Base-by-base conservation (phyloP, 2,888 invertebrate species). In the Athalia cordata region DNA sequence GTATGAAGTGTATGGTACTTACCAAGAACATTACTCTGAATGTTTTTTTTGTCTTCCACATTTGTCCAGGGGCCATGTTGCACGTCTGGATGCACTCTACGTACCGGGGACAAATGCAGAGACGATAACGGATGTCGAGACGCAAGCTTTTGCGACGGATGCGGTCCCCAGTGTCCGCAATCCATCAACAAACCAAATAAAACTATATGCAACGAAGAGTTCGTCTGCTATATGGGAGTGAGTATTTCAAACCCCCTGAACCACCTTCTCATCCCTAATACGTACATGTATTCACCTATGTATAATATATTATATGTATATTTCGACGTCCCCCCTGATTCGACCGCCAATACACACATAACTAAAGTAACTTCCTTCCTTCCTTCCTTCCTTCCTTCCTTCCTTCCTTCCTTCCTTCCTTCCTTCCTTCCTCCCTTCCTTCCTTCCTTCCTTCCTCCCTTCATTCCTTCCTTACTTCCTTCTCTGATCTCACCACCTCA, bases 201-300 rank as follows among this genome's bases (percentile, higher is more conserved):
- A 89, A 97, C 98, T 3, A 95, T 97, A 80, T 99, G 99, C 91
- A 98, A 98, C 89, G 96, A 97, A 89, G 97, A 97, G 88, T 98
- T 98, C 86, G 98, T 98, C 78, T 99, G 99, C 90, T 97, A 96
- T 87, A 96, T 96, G 95, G 98, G 98, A 89, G 96, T 96, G 90
- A 93, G 95, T 92, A 55, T 77, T 77, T 77, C 77, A 29, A 29
- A 29, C 29, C 29, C 29, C 29, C 29, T 2, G 29, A 29, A 29
- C 29, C 29, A 29, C 29, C 29, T 29, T 29, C 29, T 2, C 29
- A 29, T 78, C 62, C 13, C 57, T 61, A 45, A n/a, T 11, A 57
- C 65, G 9, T 47, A 1, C 5, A 43, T 15, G 59, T 55, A 55
- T 55, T 77, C 64, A 49, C 74, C 61, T 80, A 62, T 78, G 59